Evolutionary conservation across 2,888 invertebrate genomes (phyloP), one percentile per base, ranked within the genome.

Genomic region (Drosophila peninsularis): DNA sequence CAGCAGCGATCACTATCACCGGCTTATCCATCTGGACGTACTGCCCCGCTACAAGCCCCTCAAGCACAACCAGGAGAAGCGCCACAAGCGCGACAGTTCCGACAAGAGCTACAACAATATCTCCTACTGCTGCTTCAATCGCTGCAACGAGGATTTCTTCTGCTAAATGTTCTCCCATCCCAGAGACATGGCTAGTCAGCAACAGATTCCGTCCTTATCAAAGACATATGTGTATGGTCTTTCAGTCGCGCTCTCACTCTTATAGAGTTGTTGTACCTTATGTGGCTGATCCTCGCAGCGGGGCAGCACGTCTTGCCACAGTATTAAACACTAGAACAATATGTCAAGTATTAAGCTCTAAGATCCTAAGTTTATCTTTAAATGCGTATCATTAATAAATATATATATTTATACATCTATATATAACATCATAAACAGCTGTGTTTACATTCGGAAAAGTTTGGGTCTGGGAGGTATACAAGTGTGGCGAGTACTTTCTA

Each of bases 131-230:
- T 91, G 91, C 64, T 88, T 63, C 54, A 81, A 91, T 65, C 66
- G 77, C 30, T 91, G 91, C 77, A 85, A 91, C 24, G 90, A 90
- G 52, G 91, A 91, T 24, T 91, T 91, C 82, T 92, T 91, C 66
- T 91, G 91, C 64, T 90, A 73, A 77, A 7, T 1, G 19, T 4
- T 5, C 36, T n/a, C 21, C 36, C 9, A 4, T 14, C 10, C 2
- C 5, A 17, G 0, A 9, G 11, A 17, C 37, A 36, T 41, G 13
- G 63, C 73, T 79, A 80, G 77, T 75, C 80, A 70, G 68, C 62
- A 80, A 80, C 68, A 54, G 61, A 66, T 65, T 74, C 87, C 89
- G 73, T 84, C 88, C 88, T 55, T 65, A 62, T 41, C 49, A 58
- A 50, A 52, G 45, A 45, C 47, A 61, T 44, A 49, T 32, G 21